phyloP scores from a whole-genome alignment of 2,888 invertebrate species.

The Drosophila mayaguana region DNA sequence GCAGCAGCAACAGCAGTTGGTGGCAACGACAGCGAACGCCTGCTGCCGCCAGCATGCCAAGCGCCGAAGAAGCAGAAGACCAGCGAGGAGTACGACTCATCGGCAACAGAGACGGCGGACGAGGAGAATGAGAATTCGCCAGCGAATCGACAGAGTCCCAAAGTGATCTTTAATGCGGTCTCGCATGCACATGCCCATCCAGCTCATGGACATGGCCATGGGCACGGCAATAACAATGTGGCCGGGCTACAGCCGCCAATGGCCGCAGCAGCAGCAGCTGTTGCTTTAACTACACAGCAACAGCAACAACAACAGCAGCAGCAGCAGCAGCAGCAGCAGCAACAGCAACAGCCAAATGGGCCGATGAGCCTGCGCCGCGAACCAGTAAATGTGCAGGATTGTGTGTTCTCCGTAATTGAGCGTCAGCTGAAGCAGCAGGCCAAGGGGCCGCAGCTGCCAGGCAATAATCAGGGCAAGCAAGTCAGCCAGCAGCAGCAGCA shows the following conservation, averaged over 20 bases:
- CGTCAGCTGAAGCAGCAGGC: conserved; percentile 90
- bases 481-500: conserved; percentile 35
- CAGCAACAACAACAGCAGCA: conserved; percentile 16
- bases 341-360: conserved; percentile 44
- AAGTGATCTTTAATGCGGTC: conserved; percentile 80
- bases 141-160: conserved; percentile 86
- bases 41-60: conserved; percentile 84
- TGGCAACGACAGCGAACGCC: conserved; percentile 80
- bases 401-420: conserved; percentile 93
- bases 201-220: conserved; percentile 29
- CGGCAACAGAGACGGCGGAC: conserved; percentile 95
- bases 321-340: conserved; percentile 20
- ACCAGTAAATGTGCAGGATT: conserved; percentile 89
- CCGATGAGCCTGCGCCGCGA: conserved; percentile 76
- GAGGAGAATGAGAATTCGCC: conserved; percentile 90
- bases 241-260: conserved; percentile 67
- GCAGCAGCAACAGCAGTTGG: conserved; percentile 27
- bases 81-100: conserved; percentile 89
- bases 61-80: conserved; percentile 85
- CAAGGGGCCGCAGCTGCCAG: conserved; percentile 84
- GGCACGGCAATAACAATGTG: conserved; percentile 50
- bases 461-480: conserved; percentile 38
- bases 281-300: conserved; percentile 10
- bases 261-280: conserved; percentile 16
- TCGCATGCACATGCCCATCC: conserved; percentile 56